Percentiles rank a stretch among this genome's conserved stretches.
Evolutionary conservation across 2,888 invertebrate species (phyloP).

Genomic region (Limnephilus rhombicus): DNA sequence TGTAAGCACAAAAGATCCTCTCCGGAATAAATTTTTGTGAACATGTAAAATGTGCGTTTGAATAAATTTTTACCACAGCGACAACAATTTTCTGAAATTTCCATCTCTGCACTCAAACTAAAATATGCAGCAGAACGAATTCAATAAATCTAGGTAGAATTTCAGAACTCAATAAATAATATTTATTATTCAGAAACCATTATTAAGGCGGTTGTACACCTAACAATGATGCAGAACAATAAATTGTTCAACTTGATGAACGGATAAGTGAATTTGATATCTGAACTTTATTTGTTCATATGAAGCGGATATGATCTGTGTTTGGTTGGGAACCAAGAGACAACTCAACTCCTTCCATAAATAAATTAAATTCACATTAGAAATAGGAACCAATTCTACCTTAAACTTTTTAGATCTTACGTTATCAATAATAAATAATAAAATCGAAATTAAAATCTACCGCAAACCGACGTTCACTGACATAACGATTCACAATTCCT

Average conservation of each 20-base stretch:
- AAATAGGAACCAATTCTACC: too few relatives aligned
- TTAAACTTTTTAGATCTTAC: too few relatives aligned
- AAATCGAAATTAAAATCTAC: too few relatives aligned
- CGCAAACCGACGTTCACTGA: too few relatives aligned
- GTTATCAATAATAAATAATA: too few relatives aligned
- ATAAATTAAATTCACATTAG: too few relatives aligned
- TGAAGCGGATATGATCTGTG: too few relatives aligned
- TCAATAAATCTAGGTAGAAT: neutral
- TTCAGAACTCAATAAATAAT: neutral
- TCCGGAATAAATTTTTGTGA: neutral
- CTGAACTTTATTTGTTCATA: too few relatives aligned
- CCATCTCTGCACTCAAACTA: neutral
- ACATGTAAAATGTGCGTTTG: neutral
- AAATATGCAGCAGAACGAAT: conserved; percentile 1
- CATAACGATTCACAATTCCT: too few relatives aligned
- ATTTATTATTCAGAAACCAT: neutral
- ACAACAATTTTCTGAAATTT: neutral
- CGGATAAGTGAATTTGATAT: neutral
- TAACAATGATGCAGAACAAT: neutral
- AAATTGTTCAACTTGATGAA: neutral
- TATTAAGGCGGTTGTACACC: neutral
- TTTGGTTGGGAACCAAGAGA: too few relatives aligned
- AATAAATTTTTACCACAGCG: neutral
- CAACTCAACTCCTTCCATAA: too few relatives aligned
- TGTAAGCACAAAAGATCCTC: neutral